Percentiles rank a stretch among this genome's conserved stretches.
Evolutionary conservation across 2,888 invertebrate genomes (phyloP).

Genomic region (Nudaria mundana): DNA sequence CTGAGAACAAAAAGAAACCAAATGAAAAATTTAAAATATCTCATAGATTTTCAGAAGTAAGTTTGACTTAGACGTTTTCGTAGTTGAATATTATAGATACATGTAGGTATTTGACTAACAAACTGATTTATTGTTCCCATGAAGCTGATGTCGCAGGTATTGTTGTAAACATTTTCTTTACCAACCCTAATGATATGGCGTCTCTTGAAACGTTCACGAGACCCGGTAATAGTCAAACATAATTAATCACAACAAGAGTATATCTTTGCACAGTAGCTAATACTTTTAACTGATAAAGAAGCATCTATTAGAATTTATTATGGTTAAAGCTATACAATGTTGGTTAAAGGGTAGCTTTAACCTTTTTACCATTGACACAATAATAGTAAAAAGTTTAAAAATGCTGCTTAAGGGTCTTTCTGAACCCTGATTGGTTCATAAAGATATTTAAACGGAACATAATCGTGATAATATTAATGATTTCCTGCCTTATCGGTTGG

Average conservation of each 20-base stretch:
- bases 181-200: slow-evolving; percentile 6
- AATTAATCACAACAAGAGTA: slow-evolving; percentile 6
- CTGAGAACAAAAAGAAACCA: slow-evolving; percentile 61
- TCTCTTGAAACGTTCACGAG: slow-evolving; percentile 10
- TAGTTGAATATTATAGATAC: no score
- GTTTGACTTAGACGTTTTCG: slow-evolving; percentile 11
- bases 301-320: slow-evolving; percentile 9
- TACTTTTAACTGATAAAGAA: background rate
- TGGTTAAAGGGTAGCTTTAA: no score
- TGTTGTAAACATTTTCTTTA: slow-evolving; percentile 8
- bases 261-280: background rate
- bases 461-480: no score
- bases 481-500: no score
- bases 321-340: no score
- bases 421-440: no score
- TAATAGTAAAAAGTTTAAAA: no score
- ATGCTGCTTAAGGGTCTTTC: no score
- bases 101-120: slow-evolving; percentile 4
- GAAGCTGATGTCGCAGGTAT: slow-evolving; percentile 18
- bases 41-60: slow-evolving; percentile 70
- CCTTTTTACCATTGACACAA: background rate
- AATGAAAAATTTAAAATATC: slow-evolving; percentile 74
- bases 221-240: slow-evolving; percentile 1
- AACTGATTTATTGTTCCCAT: slow-evolving; percentile 13
- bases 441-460: no score